Percentiles rank a stretch among this genome's conserved stretches.
Conservation (phyloP, 2,888 invertebrate species). For the Hyppa rectilinea region DNA sequence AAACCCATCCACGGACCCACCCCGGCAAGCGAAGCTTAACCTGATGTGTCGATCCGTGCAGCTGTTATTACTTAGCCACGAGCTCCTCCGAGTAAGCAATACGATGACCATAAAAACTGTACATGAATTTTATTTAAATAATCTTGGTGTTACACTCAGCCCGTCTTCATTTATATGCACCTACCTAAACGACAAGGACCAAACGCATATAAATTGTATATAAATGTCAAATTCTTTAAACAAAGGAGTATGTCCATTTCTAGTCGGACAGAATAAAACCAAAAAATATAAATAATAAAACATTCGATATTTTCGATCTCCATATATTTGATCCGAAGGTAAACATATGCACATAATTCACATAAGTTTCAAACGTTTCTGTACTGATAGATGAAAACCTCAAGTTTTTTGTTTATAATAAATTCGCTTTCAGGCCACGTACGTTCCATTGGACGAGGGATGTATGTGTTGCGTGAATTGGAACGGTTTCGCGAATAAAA, state of each 20-base stretch:
- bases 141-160: too few relatives aligned
- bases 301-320: conserved; percentile 48
- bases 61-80: too few relatives aligned
- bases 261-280: conserved; percentile 2
- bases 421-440: conserved; percentile 81
- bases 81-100: too few relatives aligned
- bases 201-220: conserved; percentile 31
- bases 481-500: conserved; percentile 51
- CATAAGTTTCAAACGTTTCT: conserved; percentile 49
- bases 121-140: neutral
- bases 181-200: neutral
- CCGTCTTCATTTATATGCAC: neutral
- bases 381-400: conserved; percentile 65
- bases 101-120: neutral
- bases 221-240: conserved; percentile 25
- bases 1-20: too few relatives aligned
- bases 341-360: conserved; percentile 64
- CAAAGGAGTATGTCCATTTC: conserved; percentile 5
- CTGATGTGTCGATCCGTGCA: too few relatives aligned
- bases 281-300: conserved; percentile 45
- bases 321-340: conserved; percentile 51
- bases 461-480: conserved; percentile 59
- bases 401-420: conserved; percentile 75
- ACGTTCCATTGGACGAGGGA: conserved; percentile 76
- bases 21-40: too few relatives aligned